Evolutionary conservation across 2,888 invertebrate species (phyloP).

Genomic region (Coremacera marginata): DNA sequence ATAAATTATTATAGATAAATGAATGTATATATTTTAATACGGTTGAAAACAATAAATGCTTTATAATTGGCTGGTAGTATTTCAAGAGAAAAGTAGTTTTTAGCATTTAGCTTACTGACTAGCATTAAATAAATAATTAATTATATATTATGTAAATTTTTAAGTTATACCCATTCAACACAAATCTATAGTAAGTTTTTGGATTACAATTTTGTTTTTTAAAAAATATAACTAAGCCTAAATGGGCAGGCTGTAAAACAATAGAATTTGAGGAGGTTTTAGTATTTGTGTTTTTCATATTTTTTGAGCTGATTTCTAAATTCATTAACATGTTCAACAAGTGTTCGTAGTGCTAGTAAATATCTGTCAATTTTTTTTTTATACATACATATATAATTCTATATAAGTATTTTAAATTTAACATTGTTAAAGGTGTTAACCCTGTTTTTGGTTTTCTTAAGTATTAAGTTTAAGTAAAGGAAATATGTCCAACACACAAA

Average conservation of each 20-base stretch:
- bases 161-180: background rate
- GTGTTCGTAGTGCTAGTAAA: background rate
- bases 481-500: background rate
- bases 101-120: background rate
- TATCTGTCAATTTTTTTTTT: background rate
- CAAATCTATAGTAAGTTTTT: background rate
- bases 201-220: background rate
- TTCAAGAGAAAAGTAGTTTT: background rate
- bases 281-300: background rate
- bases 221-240: background rate
- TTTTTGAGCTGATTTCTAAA: background rate
- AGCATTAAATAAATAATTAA: background rate
- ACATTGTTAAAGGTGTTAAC: background rate
- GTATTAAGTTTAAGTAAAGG: background rate
- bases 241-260: too few relatives aligned
- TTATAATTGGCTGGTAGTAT: constrained; percentile 21
- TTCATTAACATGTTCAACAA: constrained; percentile 1
- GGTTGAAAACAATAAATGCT: constrained; percentile 20
- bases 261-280: too few relatives aligned
- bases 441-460: background rate
- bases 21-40: background rate
- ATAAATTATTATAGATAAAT: background rate
- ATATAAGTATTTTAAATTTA: background rate
- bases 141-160: background rate
- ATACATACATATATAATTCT: background rate